A percentile compares a stretch with the other conserved stretches of the same genome.
phyloP scores from a whole-genome alignment of 2,888 invertebrate genomes.

The Rugalucina vietnamica region DNA sequence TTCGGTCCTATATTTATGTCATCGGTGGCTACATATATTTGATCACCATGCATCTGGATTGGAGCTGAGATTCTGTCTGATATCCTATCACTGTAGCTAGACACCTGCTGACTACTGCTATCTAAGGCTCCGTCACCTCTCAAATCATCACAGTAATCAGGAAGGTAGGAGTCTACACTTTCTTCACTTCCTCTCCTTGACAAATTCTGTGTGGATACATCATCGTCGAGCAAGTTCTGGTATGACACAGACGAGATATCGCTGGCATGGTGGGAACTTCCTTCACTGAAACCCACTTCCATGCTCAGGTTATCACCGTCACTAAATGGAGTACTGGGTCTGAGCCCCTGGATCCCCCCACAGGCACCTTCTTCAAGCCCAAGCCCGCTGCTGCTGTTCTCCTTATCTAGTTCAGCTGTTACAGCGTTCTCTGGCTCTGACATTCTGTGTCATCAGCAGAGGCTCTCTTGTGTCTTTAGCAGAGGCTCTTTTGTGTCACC shows the following conservation, averaged over 20 bases:
- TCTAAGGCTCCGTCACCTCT: constrained; percentile 63
- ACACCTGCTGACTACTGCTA: constrained; percentile 25
- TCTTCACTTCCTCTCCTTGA: constrained; percentile 79
- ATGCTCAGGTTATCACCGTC: constrained; percentile 81
- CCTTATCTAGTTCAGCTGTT: constrained; percentile 30
- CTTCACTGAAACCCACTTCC: constrained; percentile 83
- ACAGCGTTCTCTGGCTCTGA: constrained; percentile 62
- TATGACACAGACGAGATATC: constrained; percentile 82
- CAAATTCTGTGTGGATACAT: constrained; percentile 65
- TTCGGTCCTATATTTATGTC: constrained; percentile 35
- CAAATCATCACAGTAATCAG: constrained; percentile 73
- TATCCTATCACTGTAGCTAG: constrained; percentile 55
- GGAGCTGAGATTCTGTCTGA: constrained; percentile 59
- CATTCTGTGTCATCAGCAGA: constrained; percentile 40
- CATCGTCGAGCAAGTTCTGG: constrained; percentile 79
- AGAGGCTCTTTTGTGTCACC: too few relatives aligned
- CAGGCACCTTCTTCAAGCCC: constrained; percentile 66
- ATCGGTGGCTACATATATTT: constrained; percentile 48
- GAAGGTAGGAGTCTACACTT: constrained; percentile 76
- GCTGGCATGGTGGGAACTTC: constrained; percentile 81
- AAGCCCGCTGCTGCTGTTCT: constrained; percentile 56
- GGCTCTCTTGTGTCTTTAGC: too few relatives aligned
- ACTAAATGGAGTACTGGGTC: constrained; percentile 64
- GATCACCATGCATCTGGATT: constrained; percentile 45
- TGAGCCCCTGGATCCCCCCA: constrained; percentile 60